These are phyloP conservation scores for Cichlasoma orientale DNA, from an alignment of 2,797 vertebrate species.

Conservation along the genomic window DNA sequence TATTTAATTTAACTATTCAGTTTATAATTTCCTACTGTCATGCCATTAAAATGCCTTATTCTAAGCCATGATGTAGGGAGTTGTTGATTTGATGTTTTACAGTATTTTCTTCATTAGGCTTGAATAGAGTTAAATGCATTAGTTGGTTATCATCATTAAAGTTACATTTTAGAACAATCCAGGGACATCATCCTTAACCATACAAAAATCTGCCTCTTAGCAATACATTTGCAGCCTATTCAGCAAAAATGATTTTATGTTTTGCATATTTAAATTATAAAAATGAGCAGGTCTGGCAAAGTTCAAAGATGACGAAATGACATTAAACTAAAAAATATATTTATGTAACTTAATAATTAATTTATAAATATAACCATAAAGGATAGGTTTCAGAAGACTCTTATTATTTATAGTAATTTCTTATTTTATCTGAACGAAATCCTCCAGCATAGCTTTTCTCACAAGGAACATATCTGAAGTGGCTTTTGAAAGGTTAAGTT, in stretches of 20 bases:
- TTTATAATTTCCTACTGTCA: slow-evolving; percentile 35
- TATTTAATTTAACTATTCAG: slow-evolving; percentile 10
- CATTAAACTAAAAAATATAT: background rate
- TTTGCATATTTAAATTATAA: background rate
- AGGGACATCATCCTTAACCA: slow-evolving; percentile 11
- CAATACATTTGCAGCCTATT: slow-evolving; percentile 3
- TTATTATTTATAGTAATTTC: background rate
- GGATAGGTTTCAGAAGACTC: background rate
- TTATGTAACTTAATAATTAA: background rate
- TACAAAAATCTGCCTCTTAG: slow-evolving; percentile 23
- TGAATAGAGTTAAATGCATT: slow-evolving; percentile 19
- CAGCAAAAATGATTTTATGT: background rate
- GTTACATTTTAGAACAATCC: slow-evolving; percentile 15
- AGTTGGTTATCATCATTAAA: background rate
- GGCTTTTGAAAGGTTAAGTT: slow-evolving; percentile 40
- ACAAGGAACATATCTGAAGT: slow-evolving; percentile 18
- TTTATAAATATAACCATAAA: background rate
- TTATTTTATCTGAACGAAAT: slow-evolving; percentile 12
- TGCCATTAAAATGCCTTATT: slow-evolving; percentile 66
- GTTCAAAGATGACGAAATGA: slow-evolving; percentile 5
- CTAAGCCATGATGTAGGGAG: slow-evolving; percentile 33
- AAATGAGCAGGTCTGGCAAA: slow-evolving; percentile 7
- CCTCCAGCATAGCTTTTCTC: slow-evolving; percentile 2
- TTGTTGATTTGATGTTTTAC: slow-evolving; percentile 29
- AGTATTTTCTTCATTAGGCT: slow-evolving; percentile 1